A percentile compares a stretch with the other conserved stretches of the same genome.
Conservation (phyloP, 1,140 invertebrate species). For the Drosophila seguyi region DNA sequence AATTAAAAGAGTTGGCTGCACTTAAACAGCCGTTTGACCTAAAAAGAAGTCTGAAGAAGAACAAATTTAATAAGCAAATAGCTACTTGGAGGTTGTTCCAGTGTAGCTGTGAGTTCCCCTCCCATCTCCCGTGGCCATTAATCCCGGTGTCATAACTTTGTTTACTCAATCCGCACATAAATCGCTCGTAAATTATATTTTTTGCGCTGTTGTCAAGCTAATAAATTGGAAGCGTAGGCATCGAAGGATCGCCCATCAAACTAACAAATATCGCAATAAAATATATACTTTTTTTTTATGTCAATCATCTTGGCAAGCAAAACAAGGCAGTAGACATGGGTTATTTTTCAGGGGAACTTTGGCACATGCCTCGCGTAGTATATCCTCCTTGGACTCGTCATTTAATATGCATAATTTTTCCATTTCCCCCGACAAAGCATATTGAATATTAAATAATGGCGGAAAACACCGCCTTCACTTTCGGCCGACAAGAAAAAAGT, state of each 20-base stretch:
- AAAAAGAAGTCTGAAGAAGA: not conserved
- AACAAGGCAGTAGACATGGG: constrained; percentile 12
- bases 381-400: constrained; percentile 45
- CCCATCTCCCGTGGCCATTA: constrained; percentile 1
- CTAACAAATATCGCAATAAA: constrained; percentile 75
- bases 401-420: constrained; percentile 83
- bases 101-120: not conserved
- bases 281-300: constrained; percentile 64
- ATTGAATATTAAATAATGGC: constrained; percentile 80
- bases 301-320: constrained; percentile 72
- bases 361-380: constrained; percentile 46
- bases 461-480: constrained; percentile 34
- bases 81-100: not conserved
- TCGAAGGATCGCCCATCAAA: constrained; percentile 65
- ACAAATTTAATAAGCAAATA: not conserved
- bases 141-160: constrained; percentile 53
- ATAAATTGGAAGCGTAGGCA: constrained; percentile 65
- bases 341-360: constrained; percentile 55
- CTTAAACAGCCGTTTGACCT: constrained; percentile 11
- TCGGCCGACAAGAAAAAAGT: constrained; percentile 4
- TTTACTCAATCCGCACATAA: constrained; percentile 58
- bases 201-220: constrained; percentile 44
- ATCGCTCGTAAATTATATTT: constrained; percentile 60
- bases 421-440: constrained; percentile 78
- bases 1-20: constrained; percentile 18